Base-by-base conservation (phyloP, 2,888 invertebrate species). In the Melanotus villosus region DNA sequence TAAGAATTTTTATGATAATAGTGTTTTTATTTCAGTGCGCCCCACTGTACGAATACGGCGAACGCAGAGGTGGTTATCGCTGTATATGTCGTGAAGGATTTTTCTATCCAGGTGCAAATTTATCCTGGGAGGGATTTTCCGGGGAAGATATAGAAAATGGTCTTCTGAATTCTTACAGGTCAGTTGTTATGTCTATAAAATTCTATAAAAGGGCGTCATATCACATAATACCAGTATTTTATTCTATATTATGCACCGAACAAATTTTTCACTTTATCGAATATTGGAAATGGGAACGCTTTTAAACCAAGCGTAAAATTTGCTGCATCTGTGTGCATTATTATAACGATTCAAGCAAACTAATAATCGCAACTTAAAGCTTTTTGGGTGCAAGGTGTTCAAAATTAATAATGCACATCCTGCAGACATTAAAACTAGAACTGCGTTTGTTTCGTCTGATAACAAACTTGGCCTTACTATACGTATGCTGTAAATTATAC, bases 41-140 rank as follows among this genome's bases (percentile, higher is more conserved):
- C 52, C 84, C 85, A 32, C 76, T 74, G 16, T 78, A 74, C 65
- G 86, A 84, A 19, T 77, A 81, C 32, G 86, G 85, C 4, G 85
- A 86, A 62, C 77, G 76, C 68, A 84, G 85, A 47, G 88, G 87
- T 71, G 86, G 86, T 64, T 92, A 91, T 83, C 86, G 87, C 60
- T 92, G 92, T 80, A 82, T 87, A 52, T 92, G 92, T 80, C 87
- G 86, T 68, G 85, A 86, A 34, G 90, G 90, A 54, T 90, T 85
- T 81, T 91, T 87, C 79, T 82, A 89, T 80, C 89, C 89, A 68
- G 87, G 86, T 75, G 84, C 86, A 41, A 82, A 84, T 77, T 76
- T 80, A 65, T 86, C 86, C 41, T 83, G 88, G 80, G 85, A 84
- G 75, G 89, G 88, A 36, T 87, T 88, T 79, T 80, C 83, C 32